These are phyloP conservation scores for Lagopus leucura DNA, from an alignment of 2,113 vertebrate species.

Conservation along the genomic window DNA sequence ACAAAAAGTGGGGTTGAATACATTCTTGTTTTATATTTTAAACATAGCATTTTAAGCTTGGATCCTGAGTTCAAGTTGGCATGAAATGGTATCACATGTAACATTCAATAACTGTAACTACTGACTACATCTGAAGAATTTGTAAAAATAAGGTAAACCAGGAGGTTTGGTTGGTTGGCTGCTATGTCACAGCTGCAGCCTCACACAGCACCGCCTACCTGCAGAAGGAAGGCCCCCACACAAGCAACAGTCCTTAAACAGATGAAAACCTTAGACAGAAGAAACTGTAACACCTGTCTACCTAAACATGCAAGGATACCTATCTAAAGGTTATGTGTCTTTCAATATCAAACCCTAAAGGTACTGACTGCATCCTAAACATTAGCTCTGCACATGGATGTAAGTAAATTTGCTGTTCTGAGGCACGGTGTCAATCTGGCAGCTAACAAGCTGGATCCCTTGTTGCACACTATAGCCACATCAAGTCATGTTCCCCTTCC, in stretches of 20 bases:
- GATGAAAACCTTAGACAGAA: not conserved
- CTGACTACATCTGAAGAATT: not conserved
- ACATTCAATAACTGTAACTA: not conserved
- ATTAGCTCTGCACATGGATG: not conserved
- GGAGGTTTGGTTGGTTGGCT: not conserved
- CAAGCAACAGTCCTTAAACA: not conserved
- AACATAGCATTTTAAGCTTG: not conserved
- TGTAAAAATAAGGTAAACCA: not conserved
- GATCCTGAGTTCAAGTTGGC: not conserved
- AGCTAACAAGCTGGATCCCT: not conserved
- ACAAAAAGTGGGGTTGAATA: not conserved
- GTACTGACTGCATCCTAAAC: not conserved
- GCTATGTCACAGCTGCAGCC: rapidly evolving
- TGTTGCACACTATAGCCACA: not conserved
- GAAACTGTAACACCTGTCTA: not conserved
- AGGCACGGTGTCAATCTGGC: not conserved
- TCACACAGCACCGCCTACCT: not conserved
- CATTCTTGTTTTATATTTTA: not conserved
- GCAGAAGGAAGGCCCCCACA: not conserved
- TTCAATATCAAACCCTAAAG: not conserved
- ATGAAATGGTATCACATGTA: not conserved
- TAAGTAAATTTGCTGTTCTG: not conserved
- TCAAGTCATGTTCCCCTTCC: not conserved
- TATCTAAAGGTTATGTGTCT: not conserved
- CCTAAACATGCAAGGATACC: not conserved